These are phyloP conservation scores for Limanda limanda DNA, from an alignment of 2,113 vertebrate species.

Conservation along the genomic window DNA sequence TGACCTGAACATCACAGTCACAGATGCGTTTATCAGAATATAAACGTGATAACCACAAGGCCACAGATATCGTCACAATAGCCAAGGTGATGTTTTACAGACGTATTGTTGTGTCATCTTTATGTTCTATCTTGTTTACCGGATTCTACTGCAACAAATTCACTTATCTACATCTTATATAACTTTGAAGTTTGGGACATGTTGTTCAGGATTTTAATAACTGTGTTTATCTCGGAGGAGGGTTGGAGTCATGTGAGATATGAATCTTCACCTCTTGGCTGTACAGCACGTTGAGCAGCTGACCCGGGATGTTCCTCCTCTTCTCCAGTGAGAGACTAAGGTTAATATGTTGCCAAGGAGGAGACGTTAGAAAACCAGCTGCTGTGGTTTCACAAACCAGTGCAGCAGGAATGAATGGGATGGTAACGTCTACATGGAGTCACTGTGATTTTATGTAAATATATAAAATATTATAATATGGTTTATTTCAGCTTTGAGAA, in stretches of 20 bases:
- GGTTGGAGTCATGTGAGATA: constrained; percentile 3
- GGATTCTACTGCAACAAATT: not conserved
- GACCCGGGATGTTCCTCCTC: not conserved
- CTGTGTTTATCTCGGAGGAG: not conserved
- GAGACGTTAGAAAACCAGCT: not conserved
- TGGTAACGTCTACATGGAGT: too few relatives aligned
- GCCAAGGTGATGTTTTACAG: constrained; percentile 27
- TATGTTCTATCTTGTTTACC: not conserved
- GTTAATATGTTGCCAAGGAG: not conserved
- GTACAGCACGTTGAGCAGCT: not conserved
- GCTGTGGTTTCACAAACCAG: not conserved
- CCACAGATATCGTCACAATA: constrained; percentile 12
- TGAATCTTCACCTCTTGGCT: not conserved
- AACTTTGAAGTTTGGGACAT: not conserved
- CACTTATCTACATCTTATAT: not conserved
- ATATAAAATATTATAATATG: too few relatives aligned
- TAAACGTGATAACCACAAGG: constrained; percentile 30
- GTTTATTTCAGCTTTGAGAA: too few relatives aligned
- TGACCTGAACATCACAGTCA: not conserved
- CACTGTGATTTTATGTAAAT: too few relatives aligned
- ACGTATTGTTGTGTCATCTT: not conserved
- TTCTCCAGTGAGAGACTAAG: not conserved
- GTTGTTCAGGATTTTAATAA: not conserved
- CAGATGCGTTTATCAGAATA: constrained; percentile 14
- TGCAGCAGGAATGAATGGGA: not conserved